These are phyloP conservation scores for Diloba caeruleocephala DNA, from an alignment of 2,888 invertebrate species.

Conservation along the genomic window DNA sequence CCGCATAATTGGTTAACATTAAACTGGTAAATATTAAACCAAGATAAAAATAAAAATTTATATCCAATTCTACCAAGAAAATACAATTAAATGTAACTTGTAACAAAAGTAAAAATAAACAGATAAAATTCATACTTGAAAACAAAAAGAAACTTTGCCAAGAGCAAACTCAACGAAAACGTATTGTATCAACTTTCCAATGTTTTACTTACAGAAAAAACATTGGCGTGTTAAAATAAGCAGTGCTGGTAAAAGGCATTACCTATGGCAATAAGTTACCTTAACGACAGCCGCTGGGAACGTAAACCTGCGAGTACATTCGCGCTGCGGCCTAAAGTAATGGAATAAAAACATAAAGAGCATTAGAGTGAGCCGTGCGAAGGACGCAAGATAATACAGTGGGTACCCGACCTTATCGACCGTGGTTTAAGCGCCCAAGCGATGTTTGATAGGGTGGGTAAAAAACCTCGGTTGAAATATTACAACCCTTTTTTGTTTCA, in stretches of 20 bases:
- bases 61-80: background rate
- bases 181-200: constrained; percentile 31
- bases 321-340: constrained; percentile 68
- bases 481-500: constrained; percentile 51
- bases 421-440: constrained; percentile 56
- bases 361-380: constrained; percentile 63
- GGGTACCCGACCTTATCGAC: constrained; percentile 57
- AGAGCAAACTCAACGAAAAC: constrained; percentile 14
- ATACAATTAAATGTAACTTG: background rate
- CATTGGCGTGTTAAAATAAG: constrained; percentile 56
- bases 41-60: too few relatives aligned
- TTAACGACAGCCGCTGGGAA: constrained; percentile 66
- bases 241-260: constrained; percentile 58
- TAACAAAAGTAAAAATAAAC: background rate
- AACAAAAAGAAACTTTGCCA: constrained; percentile 15
- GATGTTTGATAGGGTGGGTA: constrained; percentile 60
- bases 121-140: constrained; percentile 4
- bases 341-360: constrained; percentile 85
- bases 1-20: too few relatives aligned
- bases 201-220: constrained; percentile 51
- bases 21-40: too few relatives aligned
- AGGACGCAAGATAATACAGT: constrained; percentile 65
- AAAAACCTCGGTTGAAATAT: constrained; percentile 56
- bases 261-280: constrained; percentile 67
- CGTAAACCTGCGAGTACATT: constrained; percentile 64